Evolutionary conservation across 2,888 invertebrate species (phyloP), one percentile per base, ranked within the genome.

Genomic region (Gandaritis pyraliata): DNA sequence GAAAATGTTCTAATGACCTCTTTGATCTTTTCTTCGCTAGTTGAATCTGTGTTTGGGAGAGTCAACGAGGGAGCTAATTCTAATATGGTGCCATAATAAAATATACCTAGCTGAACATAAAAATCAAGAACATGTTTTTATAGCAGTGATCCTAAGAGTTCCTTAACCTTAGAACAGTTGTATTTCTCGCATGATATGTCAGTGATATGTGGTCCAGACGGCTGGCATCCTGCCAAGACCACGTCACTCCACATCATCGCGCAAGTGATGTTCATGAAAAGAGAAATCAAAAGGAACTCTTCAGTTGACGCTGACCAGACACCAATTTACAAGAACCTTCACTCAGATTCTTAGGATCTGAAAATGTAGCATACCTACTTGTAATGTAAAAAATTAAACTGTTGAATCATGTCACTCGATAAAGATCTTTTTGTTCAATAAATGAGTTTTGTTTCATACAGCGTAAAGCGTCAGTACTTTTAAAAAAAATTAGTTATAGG

Each of bases 141-240:
- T n/a, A n/a, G n/a, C 36, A 36, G 38, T 61, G 51, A 64, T 63
- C 55, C 58, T n/a, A n/a, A n/a, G 64, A 67, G 70, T 70, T 70
- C 61, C 54, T 67, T 70, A 56, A 67, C 68, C 70, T 64, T 63
- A 67, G 54, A 62, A 49, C 62, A 63, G 62, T 65, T 64, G 41
- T 64, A 66, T 58, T 62, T 65, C 65, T 64, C 61, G 47, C 51
- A 60, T 68, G 49, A 66, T 53, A 43, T 16, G 52, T 49, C 48
- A 16, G 53, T 47, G 51, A 50, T 60, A 60, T 56, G 63, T 51
- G 62, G 55, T 47, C 47, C 54, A 68, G 71, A 66, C 70, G 52
- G 46, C 70, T 74, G 74, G 74, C 69, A 36, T 5, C 13, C 6
- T 5, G 70, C 74, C 74, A 74, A 67, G 16, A 41, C 43, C 55